These are phyloP conservation scores for Pristionchus mayeri DNA, from an alignment of 2,888 invertebrate genomes.

Conservation along the genomic window DNA sequence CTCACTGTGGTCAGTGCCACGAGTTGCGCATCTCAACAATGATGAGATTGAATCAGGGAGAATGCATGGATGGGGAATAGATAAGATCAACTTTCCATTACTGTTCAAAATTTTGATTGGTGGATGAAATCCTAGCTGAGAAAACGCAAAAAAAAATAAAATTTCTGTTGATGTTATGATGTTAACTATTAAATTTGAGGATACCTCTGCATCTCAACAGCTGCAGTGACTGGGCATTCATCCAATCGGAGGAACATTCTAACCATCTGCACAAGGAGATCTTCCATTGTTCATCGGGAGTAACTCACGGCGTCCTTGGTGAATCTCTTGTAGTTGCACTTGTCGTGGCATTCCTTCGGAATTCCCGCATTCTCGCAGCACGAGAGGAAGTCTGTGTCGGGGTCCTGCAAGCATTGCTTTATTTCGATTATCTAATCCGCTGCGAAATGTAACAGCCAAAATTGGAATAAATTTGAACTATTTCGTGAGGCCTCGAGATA, in stretches of 20 bases:
- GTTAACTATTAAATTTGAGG: too few relatives aligned
- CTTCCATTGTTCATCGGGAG: too few relatives aligned
- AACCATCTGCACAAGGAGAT: slow-evolving; percentile 4
- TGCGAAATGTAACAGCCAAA: not conserved
- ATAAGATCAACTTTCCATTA: too few relatives aligned
- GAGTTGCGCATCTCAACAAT: slow-evolving; percentile 41
- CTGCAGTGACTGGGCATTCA: slow-evolving; percentile 23
- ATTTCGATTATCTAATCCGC: too few relatives aligned
- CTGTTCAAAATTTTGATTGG: too few relatives aligned
- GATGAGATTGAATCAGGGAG: too few relatives aligned
- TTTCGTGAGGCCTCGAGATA: too few relatives aligned
- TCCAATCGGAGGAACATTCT: slow-evolving; percentile 41
- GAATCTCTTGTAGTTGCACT: slow-evolving; percentile 56
- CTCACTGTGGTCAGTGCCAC: slow-evolving; percentile 46
- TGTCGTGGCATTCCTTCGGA: slow-evolving; percentile 53
- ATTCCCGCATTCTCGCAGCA: slow-evolving; percentile 54
- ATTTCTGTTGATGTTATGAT: too few relatives aligned
- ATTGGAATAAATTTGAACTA: too few relatives aligned
- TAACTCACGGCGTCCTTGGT: slow-evolving; percentile 50
- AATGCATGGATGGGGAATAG: too few relatives aligned
- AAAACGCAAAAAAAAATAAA: too few relatives aligned
- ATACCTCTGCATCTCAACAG: slow-evolving; percentile 39
- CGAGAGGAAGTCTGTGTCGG: slow-evolving; percentile 52
- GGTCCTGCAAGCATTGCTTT: slow-evolving; percentile 35
- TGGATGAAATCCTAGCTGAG: too few relatives aligned